Base-by-base conservation (phyloP, 37 sponge, comb jelly and placozoan genomes). In the Chondrosia reniformis region DNA sequence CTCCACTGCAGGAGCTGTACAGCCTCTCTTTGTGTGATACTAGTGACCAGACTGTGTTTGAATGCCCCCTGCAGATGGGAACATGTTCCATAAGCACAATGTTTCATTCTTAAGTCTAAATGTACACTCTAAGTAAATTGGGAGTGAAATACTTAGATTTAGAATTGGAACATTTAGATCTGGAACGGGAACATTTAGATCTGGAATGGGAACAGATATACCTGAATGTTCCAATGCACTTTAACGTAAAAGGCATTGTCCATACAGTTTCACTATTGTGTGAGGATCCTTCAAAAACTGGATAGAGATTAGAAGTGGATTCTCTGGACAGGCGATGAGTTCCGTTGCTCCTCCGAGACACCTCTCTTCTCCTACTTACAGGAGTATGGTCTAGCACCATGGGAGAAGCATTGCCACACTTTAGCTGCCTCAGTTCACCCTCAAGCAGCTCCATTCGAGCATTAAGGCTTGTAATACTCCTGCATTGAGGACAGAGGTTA, bases 161-260 rank as follows among this genome's bases (percentile, higher is more conserved):
- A 37, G 55, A 45, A 8, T 22, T 25, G 19, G 58, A 0, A n/a
- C 55, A 36, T n/a, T 19, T 36, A 22, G 0, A 3, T 7, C 30
- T 43, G 39, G 46, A 54, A 79, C 22, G 21, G 56, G 3, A 21
- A 44, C 10, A 45, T 34, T n/a, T 27, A 4, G 39, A 38, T 37
- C 5, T 0, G 34, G 36, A 45, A 38, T 33, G 82, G 55, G 59
- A 58, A 62, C 22, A 34, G 33, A 25, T 44, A 69, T n/a, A 69
- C 96, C 86, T 91, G 65, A 95, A 91, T 33, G 96, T 95, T 43
- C 96, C 96, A 43, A 95, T 86, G 55, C 96, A 95, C 62, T 95
- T 95, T n/a, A 95, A 75, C 33, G 93, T 95, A 79, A 95, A 95
- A 3, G 96, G 96, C 96, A 95, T 95, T 43, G 76, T 77, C 96